Evolutionary conservation across 2,797 vertebrate species (phyloP).

Genomic region (Tokudaia muenninki): DNA sequence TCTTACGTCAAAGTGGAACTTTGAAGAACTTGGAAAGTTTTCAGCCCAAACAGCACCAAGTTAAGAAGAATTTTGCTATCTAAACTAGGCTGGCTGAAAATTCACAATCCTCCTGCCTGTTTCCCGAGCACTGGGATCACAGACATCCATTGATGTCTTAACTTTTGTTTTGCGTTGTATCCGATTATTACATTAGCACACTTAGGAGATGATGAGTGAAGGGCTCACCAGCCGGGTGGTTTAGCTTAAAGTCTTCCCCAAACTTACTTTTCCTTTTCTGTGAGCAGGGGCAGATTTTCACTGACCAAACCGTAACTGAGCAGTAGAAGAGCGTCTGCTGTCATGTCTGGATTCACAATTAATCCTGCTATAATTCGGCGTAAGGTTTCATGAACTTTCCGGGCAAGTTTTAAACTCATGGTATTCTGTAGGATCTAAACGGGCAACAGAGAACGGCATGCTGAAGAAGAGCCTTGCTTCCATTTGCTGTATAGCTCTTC

Average conservation of each 20-base stretch:
- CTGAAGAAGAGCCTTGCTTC: not conserved
- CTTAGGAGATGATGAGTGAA: not conserved
- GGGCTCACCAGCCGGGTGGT: not conserved
- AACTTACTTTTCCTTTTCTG: constrained; percentile 94
- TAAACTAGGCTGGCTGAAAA: not conserved
- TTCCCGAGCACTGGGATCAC: not conserved
- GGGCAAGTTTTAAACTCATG: constrained; percentile 93
- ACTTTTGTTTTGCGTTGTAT: not conserved
- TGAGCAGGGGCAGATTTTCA: constrained; percentile 96
- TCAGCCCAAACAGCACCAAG: not conserved
- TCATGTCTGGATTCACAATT: constrained; percentile 93
- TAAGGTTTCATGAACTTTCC: constrained; percentile 93
- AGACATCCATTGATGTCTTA: not conserved
- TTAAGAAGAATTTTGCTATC: not conserved
- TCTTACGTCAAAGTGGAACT: not conserved
- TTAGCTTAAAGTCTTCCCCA: not conserved
- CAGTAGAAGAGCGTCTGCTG: constrained; percentile 91
- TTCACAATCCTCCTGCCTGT: not conserved
- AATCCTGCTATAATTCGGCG: constrained; percentile 93
- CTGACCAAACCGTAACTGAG: constrained; percentile 96
- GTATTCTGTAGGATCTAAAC: constrained; percentile 94
- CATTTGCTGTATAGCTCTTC: not conserved
- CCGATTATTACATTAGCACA: constrained; percentile 5
- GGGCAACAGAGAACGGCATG: constrained; percentile 32
- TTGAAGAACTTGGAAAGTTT: not conserved